Conservation (phyloP, 2,113 vertebrate species). For the Rhagologus leucostigma region DNA sequence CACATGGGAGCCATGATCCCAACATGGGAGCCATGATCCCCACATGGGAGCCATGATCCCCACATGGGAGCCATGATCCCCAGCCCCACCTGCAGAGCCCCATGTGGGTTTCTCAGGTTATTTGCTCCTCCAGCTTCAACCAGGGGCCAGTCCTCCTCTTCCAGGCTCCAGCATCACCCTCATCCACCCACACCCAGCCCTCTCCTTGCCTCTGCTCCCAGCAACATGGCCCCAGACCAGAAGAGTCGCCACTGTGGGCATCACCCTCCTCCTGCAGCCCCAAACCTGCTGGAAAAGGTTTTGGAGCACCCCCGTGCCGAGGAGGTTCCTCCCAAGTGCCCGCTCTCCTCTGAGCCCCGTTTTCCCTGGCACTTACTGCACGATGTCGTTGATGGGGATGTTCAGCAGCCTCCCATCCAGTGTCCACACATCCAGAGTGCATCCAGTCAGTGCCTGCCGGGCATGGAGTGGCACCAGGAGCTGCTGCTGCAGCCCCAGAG, state of each 20-base stretch:
- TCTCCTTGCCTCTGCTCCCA: not conserved
- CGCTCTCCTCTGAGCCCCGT: rapidly evolving
- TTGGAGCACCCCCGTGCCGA: not conserved
- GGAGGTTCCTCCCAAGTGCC: not conserved
- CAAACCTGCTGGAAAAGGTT: not conserved
- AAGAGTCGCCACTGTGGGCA: rapidly evolving
- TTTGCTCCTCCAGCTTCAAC: not conserved
- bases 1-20: rapidly evolving
- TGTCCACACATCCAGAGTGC: conserved; percentile 83
- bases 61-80: rapidly evolving
- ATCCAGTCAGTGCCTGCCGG: conserved; percentile 86
- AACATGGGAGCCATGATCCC: too few species aligned
- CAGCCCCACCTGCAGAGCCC: not conserved
- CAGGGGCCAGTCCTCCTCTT: not conserved
- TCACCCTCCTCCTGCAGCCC: not conserved
- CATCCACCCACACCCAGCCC: not conserved
- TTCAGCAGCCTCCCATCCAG: conserved; percentile 86
- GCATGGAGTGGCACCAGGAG: rapidly evolving
- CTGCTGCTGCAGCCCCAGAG: not conserved
- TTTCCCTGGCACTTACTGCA: conserved; percentile 78
- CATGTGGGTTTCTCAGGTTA: rapidly evolving
- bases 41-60: rapidly evolving
- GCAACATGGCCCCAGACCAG: rapidly evolving
- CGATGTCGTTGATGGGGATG: conserved; percentile 89
- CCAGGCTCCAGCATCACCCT: not conserved